Evolutionary conservation across 2,113 vertebrate genomes (phyloP).

Genomic region (Chaetodon trifascialis): DNA sequence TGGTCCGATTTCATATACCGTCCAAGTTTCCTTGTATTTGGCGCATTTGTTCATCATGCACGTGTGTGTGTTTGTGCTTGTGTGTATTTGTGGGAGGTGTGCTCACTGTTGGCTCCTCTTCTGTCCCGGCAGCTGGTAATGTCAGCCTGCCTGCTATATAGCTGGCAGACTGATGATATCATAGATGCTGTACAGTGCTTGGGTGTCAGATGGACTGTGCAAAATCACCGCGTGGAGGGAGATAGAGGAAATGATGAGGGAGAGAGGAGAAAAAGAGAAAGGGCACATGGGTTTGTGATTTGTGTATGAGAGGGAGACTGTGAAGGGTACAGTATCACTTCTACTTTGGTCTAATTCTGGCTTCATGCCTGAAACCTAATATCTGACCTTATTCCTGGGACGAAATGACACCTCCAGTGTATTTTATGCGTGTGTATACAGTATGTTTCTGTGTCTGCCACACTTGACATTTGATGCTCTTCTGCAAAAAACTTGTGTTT

Average conservation of each 20-base stretch:
- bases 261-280: neutral
- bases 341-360: conserved; percentile 75
- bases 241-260: conserved; percentile 13
- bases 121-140: conserved; percentile 59
- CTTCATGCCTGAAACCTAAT: conserved; percentile 70
- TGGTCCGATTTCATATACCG: neutral
- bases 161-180: conserved; percentile 71
- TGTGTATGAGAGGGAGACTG: conserved; percentile 21
- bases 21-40: conserved; percentile 26
- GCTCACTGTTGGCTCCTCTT: conserved; percentile 51
- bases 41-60: conserved; percentile 17
- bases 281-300: conserved; percentile 10
- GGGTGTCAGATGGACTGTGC: conserved; percentile 58
- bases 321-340: conserved; percentile 66
- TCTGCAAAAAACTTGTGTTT: neutral
- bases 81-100: conserved; percentile 48
- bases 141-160: conserved; percentile 55
- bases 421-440: conserved; percentile 12
- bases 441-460: neutral
- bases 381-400: conserved; percentile 66
- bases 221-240: conserved; percentile 43
- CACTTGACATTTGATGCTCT: neutral
- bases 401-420: conserved; percentile 46
- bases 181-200: conserved; percentile 58
- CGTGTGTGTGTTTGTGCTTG: conserved; percentile 26